Base-by-base conservation (phyloP, 2,113 vertebrate genomes). In the Halcyon malimbica region DNA sequence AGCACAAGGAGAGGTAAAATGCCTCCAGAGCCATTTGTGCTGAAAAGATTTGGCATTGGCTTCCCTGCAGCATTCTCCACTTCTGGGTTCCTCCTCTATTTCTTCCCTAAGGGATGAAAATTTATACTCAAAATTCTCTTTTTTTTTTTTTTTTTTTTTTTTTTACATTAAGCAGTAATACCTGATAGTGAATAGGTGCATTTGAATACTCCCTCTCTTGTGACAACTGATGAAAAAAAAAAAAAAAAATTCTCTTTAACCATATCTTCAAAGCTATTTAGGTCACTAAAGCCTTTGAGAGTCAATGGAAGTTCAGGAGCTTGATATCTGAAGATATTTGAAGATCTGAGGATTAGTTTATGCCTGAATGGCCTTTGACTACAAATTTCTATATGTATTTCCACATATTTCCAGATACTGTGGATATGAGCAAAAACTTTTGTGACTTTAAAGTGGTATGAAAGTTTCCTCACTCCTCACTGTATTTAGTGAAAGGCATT, bases 311-410 rank as follows among this genome's bases (percentile, higher is more conserved):
- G 5, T 59, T 95, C 54, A 59, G 41, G n/a, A 81, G 28, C 31
- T 92, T 83, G 80, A 42, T 93, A 81, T 42, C 37, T 87, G 51
- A 79, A 83, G 24, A 33, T 64, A 48, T 69, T 81, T 90, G 56
- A 81, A 63, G n/a, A 83, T 89, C 69, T 89, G 37, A 24, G 12
- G 17, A 62, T 79, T 80, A 59, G 20, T 59, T 65, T 89, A 44
- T 67, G 39, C 53, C 21, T 41, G 39, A 39, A 76, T 39, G 14
- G 12, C 29, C 35, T 82, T 76, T 56, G 35, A 84, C n/a, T 78
- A 46, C 4, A 39, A 29, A 48, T 77, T 90, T 73, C 41, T 80
- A 0, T 33, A 21, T 18, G 2, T 57, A 79, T 69, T 78, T 5
- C 67, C 79, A 26, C 5, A 7, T 63, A 9, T 63, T 85, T 91